A percentile compares a stretch with the other conserved stretches of the same genome.
Conservation (phyloP, 1,140 invertebrate genomes). For the Andricus grossulariae region DNA sequence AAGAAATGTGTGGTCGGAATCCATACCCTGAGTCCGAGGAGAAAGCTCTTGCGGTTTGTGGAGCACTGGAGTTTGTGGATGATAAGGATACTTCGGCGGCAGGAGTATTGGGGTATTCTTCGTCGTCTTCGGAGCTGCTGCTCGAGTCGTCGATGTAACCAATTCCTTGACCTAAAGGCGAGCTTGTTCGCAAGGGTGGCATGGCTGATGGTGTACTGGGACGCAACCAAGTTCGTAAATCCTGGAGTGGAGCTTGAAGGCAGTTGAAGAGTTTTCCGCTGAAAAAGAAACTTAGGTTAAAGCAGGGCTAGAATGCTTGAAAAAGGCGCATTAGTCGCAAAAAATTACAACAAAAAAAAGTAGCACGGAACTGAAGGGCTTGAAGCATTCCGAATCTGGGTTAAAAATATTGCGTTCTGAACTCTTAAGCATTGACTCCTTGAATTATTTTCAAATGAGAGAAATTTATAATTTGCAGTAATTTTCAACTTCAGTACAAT, state of each 20-base stretch:
- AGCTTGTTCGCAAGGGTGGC: slow-evolving; percentile 60
- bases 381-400: too few species aligned
- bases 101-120: slow-evolving; percentile 61
- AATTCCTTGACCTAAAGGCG: slow-evolving; percentile 62
- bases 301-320: too few species aligned
- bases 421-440: too few species aligned
- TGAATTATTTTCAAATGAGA: too few species aligned
- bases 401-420: too few species aligned
- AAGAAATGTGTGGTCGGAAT: slow-evolving; percentile 35
- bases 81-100: slow-evolving; percentile 65
- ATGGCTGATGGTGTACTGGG: slow-evolving; percentile 65
- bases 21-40: slow-evolving; percentile 77
- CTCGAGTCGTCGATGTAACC: slow-evolving; percentile 68
- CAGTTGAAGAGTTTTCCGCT: slow-evolving; percentile 79
- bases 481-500: too few species aligned
- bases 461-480: too few species aligned
- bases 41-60: slow-evolving; percentile 70
- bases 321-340: too few species aligned
- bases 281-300: slow-evolving; percentile 43
- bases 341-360: too few species aligned
- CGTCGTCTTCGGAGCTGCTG: slow-evolving; percentile 70
- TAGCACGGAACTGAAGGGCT: too few species aligned
- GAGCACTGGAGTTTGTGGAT: slow-evolving; percentile 62
- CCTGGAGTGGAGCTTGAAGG: slow-evolving; percentile 78
- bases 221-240: slow-evolving; percentile 77